Conservation (phyloP, 2,888 invertebrate species). For the Chalcosyrphus nemorum region DNA sequence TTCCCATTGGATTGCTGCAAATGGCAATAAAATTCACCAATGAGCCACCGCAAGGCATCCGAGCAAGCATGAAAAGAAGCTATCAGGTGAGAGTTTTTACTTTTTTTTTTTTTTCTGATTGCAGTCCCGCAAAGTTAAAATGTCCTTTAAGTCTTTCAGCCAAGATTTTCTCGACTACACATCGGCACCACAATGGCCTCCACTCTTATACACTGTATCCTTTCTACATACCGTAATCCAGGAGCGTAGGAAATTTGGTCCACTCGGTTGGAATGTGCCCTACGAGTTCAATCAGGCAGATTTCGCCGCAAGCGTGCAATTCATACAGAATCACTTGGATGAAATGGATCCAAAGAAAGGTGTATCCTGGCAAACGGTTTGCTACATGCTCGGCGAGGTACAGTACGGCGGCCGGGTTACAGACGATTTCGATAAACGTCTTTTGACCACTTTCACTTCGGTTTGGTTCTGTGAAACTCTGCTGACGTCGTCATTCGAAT, state of each 20-base stretch:
- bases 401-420: conserved; percentile 95
- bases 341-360: conserved; percentile 98
- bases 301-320: conserved; percentile 97
- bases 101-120: neutral
- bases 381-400: conserved; percentile 98
- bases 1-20: conserved; percentile 93
- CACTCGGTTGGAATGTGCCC: conserved; percentile 98
- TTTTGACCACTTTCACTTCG: conserved; percentile 95
- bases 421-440: conserved; percentile 97
- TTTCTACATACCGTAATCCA: conserved; percentile 98
- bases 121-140: too few relatives aligned
- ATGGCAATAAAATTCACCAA: conserved; percentile 99
- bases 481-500: conserved; percentile 93
- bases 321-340: conserved; percentile 97
- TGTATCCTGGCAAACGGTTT: conserved; percentile 98
- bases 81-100: conserved; percentile 85
- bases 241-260: conserved; percentile 97
- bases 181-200: conserved; percentile 95
- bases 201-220: conserved; percentile 95
- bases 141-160: conserved; percentile 79
- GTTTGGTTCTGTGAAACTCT: conserved; percentile 97
- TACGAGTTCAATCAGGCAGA: conserved; percentile 98
- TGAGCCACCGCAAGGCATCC: conserved; percentile 97
- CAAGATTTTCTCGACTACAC: conserved; percentile 97
- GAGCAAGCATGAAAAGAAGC: conserved; percentile 96